These are phyloP conservation scores for Alcis repandata DNA, from an alignment of 2,888 invertebrate species.

Conservation along the genomic window DNA sequence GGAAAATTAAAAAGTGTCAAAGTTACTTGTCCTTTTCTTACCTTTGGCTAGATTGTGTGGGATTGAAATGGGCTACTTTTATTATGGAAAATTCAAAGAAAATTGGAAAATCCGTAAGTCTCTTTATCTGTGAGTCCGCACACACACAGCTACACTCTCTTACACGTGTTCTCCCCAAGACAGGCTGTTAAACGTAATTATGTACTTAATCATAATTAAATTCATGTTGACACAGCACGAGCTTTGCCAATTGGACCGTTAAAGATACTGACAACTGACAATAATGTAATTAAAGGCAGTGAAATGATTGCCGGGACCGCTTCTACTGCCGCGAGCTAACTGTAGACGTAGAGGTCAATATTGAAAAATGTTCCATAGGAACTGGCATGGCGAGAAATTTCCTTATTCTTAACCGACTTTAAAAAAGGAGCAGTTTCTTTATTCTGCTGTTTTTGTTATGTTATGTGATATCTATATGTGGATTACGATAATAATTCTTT, in stretches of 20 bases:
- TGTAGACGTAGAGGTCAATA: slow-evolving; percentile 23
- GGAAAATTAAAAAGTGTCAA: no score
- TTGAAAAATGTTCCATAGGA: slow-evolving; percentile 15
- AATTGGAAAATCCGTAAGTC: no score
- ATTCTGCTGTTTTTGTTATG: no score
- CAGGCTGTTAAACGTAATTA: slow-evolving; percentile 5
- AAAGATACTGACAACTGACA: slow-evolving; percentile 25
- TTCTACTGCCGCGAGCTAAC: slow-evolving; percentile 18
- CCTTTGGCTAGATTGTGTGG: no score
- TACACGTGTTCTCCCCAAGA: no score
- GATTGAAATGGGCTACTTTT: no score
- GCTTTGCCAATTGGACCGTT: slow-evolving; percentile 25
- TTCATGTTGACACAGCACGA: slow-evolving; percentile 25
- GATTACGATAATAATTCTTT: no score
- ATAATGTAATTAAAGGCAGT: slow-evolving; percentile 23
- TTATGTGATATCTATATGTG: no score
- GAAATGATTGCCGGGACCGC: slow-evolving; percentile 17
- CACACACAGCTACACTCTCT: neutral
- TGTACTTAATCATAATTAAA: neutral
- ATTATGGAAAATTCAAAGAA: no score
- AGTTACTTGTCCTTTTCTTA: no score
- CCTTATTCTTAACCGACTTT: neutral
- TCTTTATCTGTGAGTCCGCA: no score
- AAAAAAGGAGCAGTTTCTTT: no score
- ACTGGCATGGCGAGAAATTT: neutral